phyloP scores from a whole-genome alignment of 2,797 vertebrate species.

The Micromesistius poutassou region DNA sequence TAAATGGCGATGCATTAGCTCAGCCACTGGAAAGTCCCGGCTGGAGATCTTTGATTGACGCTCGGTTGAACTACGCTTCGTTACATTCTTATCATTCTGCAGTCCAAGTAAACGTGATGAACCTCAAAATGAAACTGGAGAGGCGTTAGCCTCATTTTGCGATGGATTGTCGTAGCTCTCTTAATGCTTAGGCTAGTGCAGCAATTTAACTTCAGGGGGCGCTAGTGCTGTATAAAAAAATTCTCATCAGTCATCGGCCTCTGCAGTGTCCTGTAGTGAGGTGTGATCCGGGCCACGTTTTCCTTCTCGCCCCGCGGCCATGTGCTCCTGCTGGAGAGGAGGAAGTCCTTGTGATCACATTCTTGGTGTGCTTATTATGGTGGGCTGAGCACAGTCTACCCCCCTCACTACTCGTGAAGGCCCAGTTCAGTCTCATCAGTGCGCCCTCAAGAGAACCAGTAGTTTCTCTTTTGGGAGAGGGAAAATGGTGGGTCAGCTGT shows the following conservation, averaged over 20 bases:
- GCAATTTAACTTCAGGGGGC: constrained; percentile 60
- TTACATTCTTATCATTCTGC: not conserved
- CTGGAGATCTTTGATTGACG: not conserved
- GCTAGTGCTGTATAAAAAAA: constrained; percentile 34
- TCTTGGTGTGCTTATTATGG: constrained; percentile 49
- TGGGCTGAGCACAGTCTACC: constrained; percentile 29
- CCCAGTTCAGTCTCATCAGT: not conserved
- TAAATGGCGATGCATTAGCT: not conserved
- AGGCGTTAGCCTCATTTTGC: not conserved
- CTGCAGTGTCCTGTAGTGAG: constrained; percentile 28
- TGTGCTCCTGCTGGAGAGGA: constrained; percentile 48
- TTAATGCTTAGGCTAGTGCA: constrained; percentile 26
- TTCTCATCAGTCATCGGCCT: constrained; percentile 6
- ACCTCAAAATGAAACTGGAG: not conserved
- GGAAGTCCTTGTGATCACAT: constrained; percentile 57
- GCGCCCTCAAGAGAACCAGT: constrained; percentile 1
- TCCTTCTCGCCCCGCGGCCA: constrained; percentile 48
- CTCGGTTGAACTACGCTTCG: not conserved
- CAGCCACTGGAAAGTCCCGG: not conserved
- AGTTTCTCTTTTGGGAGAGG: not conserved
- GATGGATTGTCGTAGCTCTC: not conserved
- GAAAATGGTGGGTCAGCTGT: not conserved
- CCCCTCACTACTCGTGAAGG: constrained; percentile 11
- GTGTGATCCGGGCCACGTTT: constrained; percentile 23
- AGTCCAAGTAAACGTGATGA: constrained; percentile 8